Evolutionary conservation across 2,888 invertebrate genomes (phyloP).

Genomic region (Phyllotreta cruciferae): DNA sequence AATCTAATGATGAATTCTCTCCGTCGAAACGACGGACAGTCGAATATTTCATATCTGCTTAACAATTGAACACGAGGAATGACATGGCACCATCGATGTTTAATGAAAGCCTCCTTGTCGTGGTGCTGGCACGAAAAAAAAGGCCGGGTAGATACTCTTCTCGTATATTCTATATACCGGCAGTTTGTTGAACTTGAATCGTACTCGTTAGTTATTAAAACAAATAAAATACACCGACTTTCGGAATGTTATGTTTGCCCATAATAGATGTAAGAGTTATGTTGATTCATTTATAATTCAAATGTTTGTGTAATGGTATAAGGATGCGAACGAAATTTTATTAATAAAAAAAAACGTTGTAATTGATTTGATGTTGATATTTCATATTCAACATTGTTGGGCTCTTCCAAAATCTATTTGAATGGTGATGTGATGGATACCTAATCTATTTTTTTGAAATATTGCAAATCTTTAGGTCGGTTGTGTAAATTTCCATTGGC

Average conservation of each 20-base stretch:
- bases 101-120: slow-evolving; percentile 14
- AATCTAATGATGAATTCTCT: slow-evolving; percentile 7
- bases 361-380: no score
- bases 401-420: no score
- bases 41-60: slow-evolving; percentile 18
- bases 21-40: slow-evolving; percentile 5
- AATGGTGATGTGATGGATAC: no score
- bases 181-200: slow-evolving; percentile 14
- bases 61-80: slow-evolving; percentile 18
- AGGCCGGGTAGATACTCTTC: slow-evolving; percentile 1
- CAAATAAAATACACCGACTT: slow-evolving; percentile 6
- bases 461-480: no score
- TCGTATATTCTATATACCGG: no score
- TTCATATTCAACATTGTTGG: no score
- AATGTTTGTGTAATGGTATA: no score
- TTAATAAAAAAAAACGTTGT: no score
- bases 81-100: slow-evolving; percentile 18
- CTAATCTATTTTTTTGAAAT: no score
- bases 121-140: slow-evolving; percentile 2
- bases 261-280: neutral
- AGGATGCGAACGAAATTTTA: no score
- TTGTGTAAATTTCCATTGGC: neutral
- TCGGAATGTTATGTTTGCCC: slow-evolving; percentile 14
- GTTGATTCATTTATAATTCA: slow-evolving; percentile 2
- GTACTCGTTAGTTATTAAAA: slow-evolving; percentile 12